phyloP scores from a whole-genome alignment of 2,888 invertebrate genomes.

The Allygus modestus region DNA sequence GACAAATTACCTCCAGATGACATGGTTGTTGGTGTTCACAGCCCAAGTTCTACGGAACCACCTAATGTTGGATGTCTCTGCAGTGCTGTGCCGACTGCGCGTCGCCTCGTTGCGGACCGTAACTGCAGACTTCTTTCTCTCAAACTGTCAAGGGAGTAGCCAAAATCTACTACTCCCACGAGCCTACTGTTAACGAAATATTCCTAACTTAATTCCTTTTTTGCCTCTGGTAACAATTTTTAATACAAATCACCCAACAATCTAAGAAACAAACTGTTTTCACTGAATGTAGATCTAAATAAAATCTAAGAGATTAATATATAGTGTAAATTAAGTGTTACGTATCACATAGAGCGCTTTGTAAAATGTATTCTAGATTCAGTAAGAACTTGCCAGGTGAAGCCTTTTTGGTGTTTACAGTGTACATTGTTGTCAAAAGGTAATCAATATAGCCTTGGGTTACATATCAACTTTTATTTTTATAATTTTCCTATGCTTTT shows the following conservation, averaged over 20 bases:
- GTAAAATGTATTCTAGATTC: conserved; percentile 18
- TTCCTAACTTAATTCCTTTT: not conserved
- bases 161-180: not conserved
- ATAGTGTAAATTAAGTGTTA: conserved; percentile 12
- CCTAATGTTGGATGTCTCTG: conserved; percentile 52
- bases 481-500: not conserved
- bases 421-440: conserved; percentile 18
- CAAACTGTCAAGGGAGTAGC: not conserved
- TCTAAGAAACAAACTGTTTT: not conserved
- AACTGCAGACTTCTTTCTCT: not conserved
- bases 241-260: not conserved
- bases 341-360: not conserved
- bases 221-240: not conserved
- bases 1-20: too few species aligned
- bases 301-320: not conserved
- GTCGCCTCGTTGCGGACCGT: conserved; percentile 20
- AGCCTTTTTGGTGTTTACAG: conserved; percentile 38
- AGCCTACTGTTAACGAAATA: not conserved
- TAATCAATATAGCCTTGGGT: not conserved
- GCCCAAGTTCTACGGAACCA: conserved; percentile 67
- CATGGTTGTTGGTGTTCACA: conserved; percentile 61
- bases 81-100: conserved; percentile 8
- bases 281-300: not conserved
- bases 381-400: conserved; percentile 33
- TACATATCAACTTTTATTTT: conserved; percentile 37